Evolutionary conservation across 1,140 invertebrate species (phyloP).

Genomic region (Orussus abietinus): DNA sequence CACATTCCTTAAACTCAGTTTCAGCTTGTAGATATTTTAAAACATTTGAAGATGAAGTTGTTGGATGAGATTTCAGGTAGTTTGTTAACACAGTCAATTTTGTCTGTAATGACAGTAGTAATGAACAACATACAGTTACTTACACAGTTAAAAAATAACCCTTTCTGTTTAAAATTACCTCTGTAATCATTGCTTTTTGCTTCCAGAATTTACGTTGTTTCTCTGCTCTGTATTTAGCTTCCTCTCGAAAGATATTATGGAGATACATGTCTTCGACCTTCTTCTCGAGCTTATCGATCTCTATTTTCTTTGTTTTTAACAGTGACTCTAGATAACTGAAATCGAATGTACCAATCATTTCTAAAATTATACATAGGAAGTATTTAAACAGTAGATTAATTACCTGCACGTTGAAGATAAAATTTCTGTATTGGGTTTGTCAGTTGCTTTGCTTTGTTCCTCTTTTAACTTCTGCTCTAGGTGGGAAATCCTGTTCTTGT

Average conservation of each 20-base stretch:
- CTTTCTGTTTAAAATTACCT: no score
- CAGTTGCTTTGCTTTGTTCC: slow-evolving; percentile 25
- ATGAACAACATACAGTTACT: slow-evolving; percentile 5
- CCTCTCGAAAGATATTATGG: slow-evolving; percentile 30
- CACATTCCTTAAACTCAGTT: no score
- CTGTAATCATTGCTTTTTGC: slow-evolving; percentile 22
- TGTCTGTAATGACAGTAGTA: slow-evolving; percentile 4
- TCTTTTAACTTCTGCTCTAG: slow-evolving; percentile 33
- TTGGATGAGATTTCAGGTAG: slow-evolving; percentile 10
- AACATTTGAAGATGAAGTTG: no score
- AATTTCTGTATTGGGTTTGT: slow-evolving; percentile 1
- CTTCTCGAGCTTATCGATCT: slow-evolving; percentile 29
- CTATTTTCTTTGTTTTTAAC: slow-evolving; percentile 30
- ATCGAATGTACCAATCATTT: slow-evolving; percentile 10
- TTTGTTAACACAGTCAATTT: slow-evolving; percentile 14
- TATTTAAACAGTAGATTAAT: slow-evolving; percentile 11
- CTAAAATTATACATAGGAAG: no score
- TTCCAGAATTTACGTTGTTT: slow-evolving; percentile 35
- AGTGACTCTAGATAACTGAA: slow-evolving; percentile 35
- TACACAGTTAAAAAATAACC: slow-evolving; percentile 1
- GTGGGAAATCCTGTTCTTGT: slow-evolving; percentile 30
- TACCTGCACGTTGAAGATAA: neutral
- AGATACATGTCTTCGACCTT: slow-evolving; percentile 35
- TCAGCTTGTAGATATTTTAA: no score
- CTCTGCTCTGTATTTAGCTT: slow-evolving; percentile 25